Evolutionary conservation across 2,113 vertebrate genomes (phyloP).

Genomic region (Oryzias melastigma): DNA sequence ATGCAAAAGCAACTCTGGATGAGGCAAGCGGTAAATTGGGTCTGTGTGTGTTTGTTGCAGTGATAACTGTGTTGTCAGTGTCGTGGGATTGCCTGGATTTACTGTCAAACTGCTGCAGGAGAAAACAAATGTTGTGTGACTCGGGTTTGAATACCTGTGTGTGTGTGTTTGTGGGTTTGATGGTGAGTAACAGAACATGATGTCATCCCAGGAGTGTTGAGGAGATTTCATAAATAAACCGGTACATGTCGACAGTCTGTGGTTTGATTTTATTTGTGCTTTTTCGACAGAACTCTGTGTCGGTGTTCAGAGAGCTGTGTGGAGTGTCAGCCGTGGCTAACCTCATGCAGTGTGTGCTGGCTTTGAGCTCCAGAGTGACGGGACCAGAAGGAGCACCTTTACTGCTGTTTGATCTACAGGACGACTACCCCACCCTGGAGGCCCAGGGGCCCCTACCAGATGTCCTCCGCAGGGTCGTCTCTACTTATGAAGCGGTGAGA

Average conservation of each 20-base stretch:
- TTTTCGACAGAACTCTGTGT: slow-evolving; percentile 83
- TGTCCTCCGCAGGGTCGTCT: slow-evolving; percentile 88
- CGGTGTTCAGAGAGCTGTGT: slow-evolving; percentile 91
- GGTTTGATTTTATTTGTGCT: background rate
- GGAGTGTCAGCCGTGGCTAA: slow-evolving; percentile 92
- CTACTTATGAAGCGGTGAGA: slow-evolving; percentile 89
- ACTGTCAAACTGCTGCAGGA: slow-evolving; percentile 5
- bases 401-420: slow-evolving; percentile 86
- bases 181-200: slow-evolving; percentile 4
- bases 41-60: slow-evolving; percentile 1
- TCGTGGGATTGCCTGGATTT: slow-evolving; percentile 17
- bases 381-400: slow-evolving; percentile 85
- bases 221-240: slow-evolving; percentile 6
- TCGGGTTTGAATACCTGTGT: slow-evolving; percentile 21
- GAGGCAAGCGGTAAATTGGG: slow-evolving; percentile 2
- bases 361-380: slow-evolving; percentile 84
- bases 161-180: slow-evolving; percentile 8
- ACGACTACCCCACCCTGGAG: slow-evolving; percentile 89
- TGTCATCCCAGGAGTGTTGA: background rate
- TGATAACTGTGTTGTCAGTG: slow-evolving; percentile 16
- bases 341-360: slow-evolving; percentile 93
- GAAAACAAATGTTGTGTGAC: slow-evolving; percentile 21
- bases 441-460: slow-evolving; percentile 90
- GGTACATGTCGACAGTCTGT: background rate
- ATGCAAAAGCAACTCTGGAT: slow-evolving; percentile 4